These are phyloP conservation scores for Meriones psammophilus DNA, from an alignment of 2,797 vertebrate genomes.

Conservation along the genomic window DNA sequence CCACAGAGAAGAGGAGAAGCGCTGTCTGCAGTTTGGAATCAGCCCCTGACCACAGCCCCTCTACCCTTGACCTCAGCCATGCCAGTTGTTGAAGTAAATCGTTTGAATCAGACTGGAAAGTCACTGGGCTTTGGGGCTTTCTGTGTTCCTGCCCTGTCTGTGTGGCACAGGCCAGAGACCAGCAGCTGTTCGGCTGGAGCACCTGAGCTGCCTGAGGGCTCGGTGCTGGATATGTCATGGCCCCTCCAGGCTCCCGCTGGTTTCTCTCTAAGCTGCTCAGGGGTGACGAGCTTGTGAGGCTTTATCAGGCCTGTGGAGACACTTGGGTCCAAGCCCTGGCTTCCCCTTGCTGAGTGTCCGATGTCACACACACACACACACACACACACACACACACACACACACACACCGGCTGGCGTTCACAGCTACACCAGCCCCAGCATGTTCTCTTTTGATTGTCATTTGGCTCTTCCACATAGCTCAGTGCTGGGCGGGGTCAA, in stretches of 20 bases:
- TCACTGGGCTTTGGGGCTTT: background rate
- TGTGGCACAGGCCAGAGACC: background rate
- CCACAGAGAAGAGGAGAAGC: background rate
- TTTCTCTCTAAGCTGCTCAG: background rate
- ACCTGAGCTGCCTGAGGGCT: background rate
- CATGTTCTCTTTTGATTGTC: background rate
- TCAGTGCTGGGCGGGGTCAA: background rate
- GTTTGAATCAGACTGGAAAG: background rate
- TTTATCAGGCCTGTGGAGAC: background rate
- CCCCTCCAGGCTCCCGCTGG: background rate
- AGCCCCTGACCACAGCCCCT: background rate
- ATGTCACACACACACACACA: too few relatives aligned
- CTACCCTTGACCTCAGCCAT: background rate
- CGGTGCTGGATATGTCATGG: background rate
- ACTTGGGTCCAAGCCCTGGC: background rate
- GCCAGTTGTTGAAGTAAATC: slow-evolving; percentile 63
- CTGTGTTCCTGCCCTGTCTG: slow-evolving; percentile 5
- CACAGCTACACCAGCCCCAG: background rate
- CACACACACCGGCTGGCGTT: too few relatives aligned
- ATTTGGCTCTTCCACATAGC: background rate
- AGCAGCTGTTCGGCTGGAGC: background rate
- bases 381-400: too few relatives aligned
- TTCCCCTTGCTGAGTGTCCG: background rate
- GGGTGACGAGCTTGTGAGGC: background rate
- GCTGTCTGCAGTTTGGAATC: background rate